Conservation (phyloP, 2,888 invertebrate genomes). For the Nomada fucata region DNA sequence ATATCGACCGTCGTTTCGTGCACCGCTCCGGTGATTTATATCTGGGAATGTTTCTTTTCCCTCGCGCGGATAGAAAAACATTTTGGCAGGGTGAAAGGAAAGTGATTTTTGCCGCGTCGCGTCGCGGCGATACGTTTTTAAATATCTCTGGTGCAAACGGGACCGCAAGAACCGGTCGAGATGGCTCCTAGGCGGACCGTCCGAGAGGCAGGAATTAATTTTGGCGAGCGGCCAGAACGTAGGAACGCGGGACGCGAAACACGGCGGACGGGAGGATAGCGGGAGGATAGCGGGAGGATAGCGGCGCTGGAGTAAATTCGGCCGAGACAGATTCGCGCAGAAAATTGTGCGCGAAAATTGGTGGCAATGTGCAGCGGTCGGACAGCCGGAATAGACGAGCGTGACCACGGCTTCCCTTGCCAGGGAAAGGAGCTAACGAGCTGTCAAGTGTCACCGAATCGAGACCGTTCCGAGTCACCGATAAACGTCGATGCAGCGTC, state of each 20-base stretch:
- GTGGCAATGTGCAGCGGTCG: conserved; percentile 15
- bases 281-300: conserved; percentile 12
- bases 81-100: conserved; percentile 14
- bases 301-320: conserved; percentile 35
- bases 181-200: conserved; percentile 31
- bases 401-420: conserved; percentile 63
- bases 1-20: conserved; percentile 20
- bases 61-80: not conserved
- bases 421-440: conserved; percentile 73
- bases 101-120: conserved; percentile 36
- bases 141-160: conserved; percentile 21
- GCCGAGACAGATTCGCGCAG: conserved; percentile 53
- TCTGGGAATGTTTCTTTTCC: not conserved
- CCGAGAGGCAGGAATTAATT: conserved; percentile 71
- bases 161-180: conserved; percentile 35
- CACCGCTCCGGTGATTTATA: no score
- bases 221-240: conserved; percentile 70
- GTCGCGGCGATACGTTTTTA: conserved; percentile 35
- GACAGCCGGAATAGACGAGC: conserved; percentile 55
- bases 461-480: conserved; percentile 41
- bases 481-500: conserved; percentile 54
- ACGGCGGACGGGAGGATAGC: conserved; percentile 5
- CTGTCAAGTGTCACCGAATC: conserved; percentile 73
- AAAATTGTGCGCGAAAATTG: conserved; percentile 61
- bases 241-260: conserved; percentile 47